Percentiles rank a stretch among this genome's conserved stretches.
Conservation (phyloP, 2,888 invertebrate genomes). For the Fragum sueziense region DNA sequence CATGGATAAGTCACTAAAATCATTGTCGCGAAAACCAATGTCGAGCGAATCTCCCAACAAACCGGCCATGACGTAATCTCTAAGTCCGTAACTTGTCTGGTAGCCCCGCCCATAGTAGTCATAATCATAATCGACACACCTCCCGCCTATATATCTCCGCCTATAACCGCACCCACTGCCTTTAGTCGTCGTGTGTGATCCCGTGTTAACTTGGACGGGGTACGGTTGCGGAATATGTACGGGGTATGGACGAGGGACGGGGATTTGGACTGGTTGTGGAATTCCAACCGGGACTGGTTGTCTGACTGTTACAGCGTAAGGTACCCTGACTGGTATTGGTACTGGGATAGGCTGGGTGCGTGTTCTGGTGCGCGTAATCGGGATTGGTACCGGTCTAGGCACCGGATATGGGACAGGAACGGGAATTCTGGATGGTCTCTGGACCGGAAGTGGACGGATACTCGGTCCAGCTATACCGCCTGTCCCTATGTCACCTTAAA, state of each 20-base stretch:
- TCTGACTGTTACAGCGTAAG: constrained; percentile 38
- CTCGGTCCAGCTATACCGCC: not conserved
- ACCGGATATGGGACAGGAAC: constrained; percentile 17
- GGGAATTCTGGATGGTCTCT: not conserved
- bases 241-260: constrained; percentile 48
- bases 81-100: constrained; percentile 4
- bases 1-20: constrained; percentile 25
- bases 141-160: not conserved
- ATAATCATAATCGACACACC: not conserved
- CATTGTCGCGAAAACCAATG: constrained; percentile 37
- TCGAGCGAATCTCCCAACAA: constrained; percentile 26
- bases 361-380: constrained; percentile 5
- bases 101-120: not conserved
- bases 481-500: not conserved
- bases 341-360: constrained; percentile 42
- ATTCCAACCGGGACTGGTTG: constrained; percentile 31
- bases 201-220: constrained; percentile 23
- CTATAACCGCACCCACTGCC: not conserved
- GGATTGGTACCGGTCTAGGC: constrained; percentile 15
- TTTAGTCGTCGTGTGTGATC: not conserved
- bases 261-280: constrained; percentile 45
- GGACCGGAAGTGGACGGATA: constrained; percentile 1
- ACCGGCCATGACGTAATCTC: constrained; percentile 22
- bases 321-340: constrained; percentile 47
- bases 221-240: constrained; percentile 46